Percentiles rank a stretch among this genome's conserved stretches.
Evolutionary conservation across 2,888 invertebrate species (phyloP).

Genomic region (Limnephilus marmoratus): DNA sequence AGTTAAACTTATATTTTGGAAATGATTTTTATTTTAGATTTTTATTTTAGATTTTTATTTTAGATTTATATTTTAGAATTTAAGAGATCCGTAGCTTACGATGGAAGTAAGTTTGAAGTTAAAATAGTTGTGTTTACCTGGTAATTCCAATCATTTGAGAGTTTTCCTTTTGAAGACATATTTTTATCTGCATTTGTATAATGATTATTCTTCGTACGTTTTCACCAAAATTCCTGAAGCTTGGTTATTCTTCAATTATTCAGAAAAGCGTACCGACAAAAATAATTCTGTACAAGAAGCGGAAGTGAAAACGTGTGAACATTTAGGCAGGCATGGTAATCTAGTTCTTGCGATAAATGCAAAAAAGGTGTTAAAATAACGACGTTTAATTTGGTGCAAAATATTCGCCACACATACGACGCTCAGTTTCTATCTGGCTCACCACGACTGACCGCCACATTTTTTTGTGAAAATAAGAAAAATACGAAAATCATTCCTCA

Average conservation of each 20-base stretch:
- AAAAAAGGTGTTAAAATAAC: background rate
- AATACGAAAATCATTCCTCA: background rate
- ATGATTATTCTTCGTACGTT: background rate
- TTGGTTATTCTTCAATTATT: background rate
- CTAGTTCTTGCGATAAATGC: background rate
- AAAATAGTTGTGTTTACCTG: background rate
- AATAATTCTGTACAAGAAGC: background rate
- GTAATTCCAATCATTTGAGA: background rate
- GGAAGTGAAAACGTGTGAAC: constrained; percentile 2
- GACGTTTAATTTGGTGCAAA: background rate
- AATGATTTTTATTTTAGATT: too few relatives aligned
- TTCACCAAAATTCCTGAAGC: background rate
- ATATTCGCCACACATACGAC: background rate
- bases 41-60: too few relatives aligned
- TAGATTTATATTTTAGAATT: background rate
- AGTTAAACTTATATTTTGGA: background rate
- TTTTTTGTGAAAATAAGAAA: too few relatives aligned
- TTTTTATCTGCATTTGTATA: background rate
- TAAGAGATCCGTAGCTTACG: background rate
- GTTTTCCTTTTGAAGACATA: background rate
- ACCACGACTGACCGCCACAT: background rate
- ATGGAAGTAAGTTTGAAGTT: background rate
- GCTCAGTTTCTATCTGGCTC: background rate
- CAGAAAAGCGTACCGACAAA: background rate
- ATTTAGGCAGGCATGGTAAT: background rate